phyloP scores from a whole-genome alignment of 1,140 invertebrate genomes.

The Ruditapes philippinarum region DNA sequence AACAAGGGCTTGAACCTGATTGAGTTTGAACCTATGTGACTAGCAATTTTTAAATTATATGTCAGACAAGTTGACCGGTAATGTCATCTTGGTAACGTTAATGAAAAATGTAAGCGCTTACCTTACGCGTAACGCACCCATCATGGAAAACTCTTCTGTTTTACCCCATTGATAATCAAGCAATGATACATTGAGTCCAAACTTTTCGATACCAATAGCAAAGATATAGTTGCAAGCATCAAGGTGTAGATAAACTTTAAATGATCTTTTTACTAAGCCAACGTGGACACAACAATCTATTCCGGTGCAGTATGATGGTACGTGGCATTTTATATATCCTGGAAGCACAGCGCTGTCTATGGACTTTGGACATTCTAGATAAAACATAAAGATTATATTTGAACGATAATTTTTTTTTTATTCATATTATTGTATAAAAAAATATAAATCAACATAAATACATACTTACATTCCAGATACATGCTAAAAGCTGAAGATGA shows the following conservation, averaged over 20 bases:
- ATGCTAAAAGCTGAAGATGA: too few relatives aligned
- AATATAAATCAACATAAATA: too few relatives aligned
- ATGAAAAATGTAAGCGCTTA: too few relatives aligned
- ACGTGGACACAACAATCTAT: constrained; percentile 65
- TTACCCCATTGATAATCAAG: constrained; percentile 62
- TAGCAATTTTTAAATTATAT: too few relatives aligned
- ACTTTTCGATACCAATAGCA: constrained; percentile 64
- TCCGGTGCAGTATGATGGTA: constrained; percentile 66
- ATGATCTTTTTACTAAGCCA: constrained; percentile 33
- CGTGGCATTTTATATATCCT: constrained; percentile 37
- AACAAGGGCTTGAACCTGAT: too few relatives aligned
- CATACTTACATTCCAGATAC: too few relatives aligned
- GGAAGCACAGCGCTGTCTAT: constrained; percentile 33
- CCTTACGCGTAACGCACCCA: constrained; percentile 34
- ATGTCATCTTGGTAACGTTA: too few relatives aligned
- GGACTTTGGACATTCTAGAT: constrained; percentile 39
- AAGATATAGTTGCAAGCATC: constrained; percentile 60
- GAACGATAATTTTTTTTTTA: too few relatives aligned
- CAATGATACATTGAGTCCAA: constrained; percentile 48
- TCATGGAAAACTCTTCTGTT: constrained; percentile 14
- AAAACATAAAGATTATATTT: too few relatives aligned
- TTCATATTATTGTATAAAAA: too few relatives aligned
- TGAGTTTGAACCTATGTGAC: too few relatives aligned
- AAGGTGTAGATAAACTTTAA: constrained; percentile 49
- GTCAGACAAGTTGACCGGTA: too few relatives aligned